phyloP scores from a whole-genome alignment of 64 coral and sea anemone species.

The Montipora sp. region DNA sequence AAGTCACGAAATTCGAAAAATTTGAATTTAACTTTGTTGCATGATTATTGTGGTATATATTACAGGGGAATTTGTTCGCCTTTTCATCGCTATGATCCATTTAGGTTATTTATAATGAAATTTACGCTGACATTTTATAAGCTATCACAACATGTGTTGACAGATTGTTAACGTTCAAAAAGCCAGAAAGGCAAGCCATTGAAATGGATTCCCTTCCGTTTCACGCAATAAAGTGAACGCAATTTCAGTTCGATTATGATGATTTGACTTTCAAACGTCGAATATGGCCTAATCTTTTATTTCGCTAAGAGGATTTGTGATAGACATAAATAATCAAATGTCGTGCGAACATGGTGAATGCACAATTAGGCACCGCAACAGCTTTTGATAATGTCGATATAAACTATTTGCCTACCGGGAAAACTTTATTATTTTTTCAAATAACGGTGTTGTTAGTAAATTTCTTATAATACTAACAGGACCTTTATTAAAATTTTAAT shows the following conservation, averaged over 20 bases:
- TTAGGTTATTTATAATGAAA: conserved; percentile 32
- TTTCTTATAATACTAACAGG: background rate
- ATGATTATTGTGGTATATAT: conserved; percentile 11
- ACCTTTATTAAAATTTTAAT: conserved; percentile 5
- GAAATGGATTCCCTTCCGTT: background rate
- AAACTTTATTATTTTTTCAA: conserved; percentile 41
- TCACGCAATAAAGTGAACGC: background rate
- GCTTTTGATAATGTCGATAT: too few species aligned
- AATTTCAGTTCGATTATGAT: background rate
- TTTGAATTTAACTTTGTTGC: background rate
- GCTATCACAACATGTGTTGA: conserved; percentile 10
- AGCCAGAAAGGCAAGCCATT: background rate
- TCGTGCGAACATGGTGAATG: background rate
- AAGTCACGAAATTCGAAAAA: conserved; percentile 3
- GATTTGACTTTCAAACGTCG: background rate
- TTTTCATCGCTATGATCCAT: conserved; percentile 30
- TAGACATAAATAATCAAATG: background rate
- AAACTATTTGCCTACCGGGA: background rate
- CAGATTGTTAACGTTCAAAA: background rate
- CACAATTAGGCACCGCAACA: background rate
- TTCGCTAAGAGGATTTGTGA: background rate
- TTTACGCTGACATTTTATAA: conserved; percentile 19
- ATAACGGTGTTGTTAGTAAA: background rate
- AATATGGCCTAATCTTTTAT: conserved; percentile 19
- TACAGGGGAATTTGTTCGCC: background rate